A percentile compares a stretch with the other conserved stretches of the same genome.
Evolutionary conservation across 1,140 invertebrate genomes (phyloP).

Genomic region (Fopius arisanus): DNA sequence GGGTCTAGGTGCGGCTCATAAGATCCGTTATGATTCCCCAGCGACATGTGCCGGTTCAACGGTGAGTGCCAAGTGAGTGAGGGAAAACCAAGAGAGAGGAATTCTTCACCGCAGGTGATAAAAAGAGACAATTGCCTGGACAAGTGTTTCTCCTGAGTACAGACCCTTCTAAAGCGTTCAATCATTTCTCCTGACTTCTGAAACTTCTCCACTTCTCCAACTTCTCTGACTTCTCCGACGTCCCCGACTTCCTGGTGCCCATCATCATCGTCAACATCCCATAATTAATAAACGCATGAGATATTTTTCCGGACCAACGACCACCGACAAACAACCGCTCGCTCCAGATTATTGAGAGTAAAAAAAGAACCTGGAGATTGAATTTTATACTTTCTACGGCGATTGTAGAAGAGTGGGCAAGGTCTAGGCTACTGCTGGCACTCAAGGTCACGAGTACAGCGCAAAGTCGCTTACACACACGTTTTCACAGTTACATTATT

Average conservation of each 20-base stretch:
- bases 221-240: neutral
- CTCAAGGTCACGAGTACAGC: slow-evolving; percentile 53
- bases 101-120: slow-evolving; percentile 25
- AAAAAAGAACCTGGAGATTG: neutral
- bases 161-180: neutral
- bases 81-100: neutral
- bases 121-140: slow-evolving; percentile 41
- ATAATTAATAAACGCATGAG: neutral
- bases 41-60: slow-evolving; percentile 36
- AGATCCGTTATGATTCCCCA: slow-evolving; percentile 52
- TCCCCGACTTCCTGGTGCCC: neutral
- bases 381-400: neutral
- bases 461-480: slow-evolving; percentile 41
- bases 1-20: slow-evolving; percentile 55
- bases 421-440: slow-evolving; percentile 50
- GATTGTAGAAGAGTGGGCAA: slow-evolving; percentile 35
- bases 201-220: too few relatives aligned
- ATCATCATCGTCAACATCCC: neutral
- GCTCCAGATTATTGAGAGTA: too few relatives aligned
- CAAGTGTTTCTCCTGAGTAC: neutral
- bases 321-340: too few relatives aligned
- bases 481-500: slow-evolving; percentile 15
- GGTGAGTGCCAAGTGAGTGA: slow-evolving; percentile 29
- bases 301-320: neutral
- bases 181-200: neutral